Evolutionary conservation across 2,113 vertebrate species (phyloP).

Genomic region (Progne subis): DNA sequence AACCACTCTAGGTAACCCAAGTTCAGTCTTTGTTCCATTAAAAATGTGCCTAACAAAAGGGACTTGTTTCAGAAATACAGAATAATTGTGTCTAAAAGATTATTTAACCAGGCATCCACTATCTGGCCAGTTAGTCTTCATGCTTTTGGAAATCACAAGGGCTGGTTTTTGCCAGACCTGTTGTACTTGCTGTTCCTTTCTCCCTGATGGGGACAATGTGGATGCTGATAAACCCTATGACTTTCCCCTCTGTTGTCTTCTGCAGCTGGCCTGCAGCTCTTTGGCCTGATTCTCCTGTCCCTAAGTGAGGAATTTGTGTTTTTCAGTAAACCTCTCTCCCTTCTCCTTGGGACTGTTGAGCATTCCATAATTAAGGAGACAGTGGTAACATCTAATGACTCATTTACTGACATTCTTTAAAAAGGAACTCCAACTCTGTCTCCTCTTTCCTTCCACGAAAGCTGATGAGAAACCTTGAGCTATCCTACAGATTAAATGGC

Average conservation of each 20-base stretch:
- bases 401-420: neutral
- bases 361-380: neutral
- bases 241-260: neutral
- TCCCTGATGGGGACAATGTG: neutral
- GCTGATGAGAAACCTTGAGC: neutral
- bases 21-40: neutral
- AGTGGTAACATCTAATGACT: neutral
- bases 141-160: neutral
- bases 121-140: neutral
- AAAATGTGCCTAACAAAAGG: neutral
- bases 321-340: neutral
- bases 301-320: neutral
- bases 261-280: neutral
- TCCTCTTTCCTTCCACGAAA: neutral
- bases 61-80: neutral
- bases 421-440: neutral
- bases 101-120: neutral
- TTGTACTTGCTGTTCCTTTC: neutral
- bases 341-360: neutral
- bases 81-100: neutral
- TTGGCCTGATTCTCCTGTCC: neutral
- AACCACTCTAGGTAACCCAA: neutral
- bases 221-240: neutral
- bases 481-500: neutral
- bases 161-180: neutral